Conservation (phyloP, 2,888 invertebrate genomes). For the Spodoptera exigua region DNA sequence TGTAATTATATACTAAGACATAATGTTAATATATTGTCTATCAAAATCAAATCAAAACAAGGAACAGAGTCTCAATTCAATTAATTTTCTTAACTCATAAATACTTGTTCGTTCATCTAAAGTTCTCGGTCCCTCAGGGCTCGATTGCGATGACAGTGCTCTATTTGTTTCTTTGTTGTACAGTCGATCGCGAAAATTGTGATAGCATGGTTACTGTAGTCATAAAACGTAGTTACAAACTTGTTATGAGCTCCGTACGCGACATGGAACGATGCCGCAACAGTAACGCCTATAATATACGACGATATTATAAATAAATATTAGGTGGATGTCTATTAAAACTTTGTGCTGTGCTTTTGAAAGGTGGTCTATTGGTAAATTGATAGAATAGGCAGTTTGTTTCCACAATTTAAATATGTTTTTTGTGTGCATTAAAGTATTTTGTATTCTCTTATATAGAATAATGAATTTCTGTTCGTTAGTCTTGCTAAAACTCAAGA, state of each 20-base stretch:
- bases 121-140: constrained; percentile 31
- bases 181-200: constrained; percentile 51
- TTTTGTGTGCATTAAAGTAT: too few species aligned
- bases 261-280: constrained; percentile 14
- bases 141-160: constrained; percentile 32
- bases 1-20: too few species aligned
- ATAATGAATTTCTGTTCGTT: too few species aligned
- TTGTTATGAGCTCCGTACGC: constrained; percentile 42
- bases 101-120: background rate
- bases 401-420: too few species aligned
- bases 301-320: constrained; percentile 29
- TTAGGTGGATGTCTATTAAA: background rate
- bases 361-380: background rate
- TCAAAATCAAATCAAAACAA: too few species aligned
- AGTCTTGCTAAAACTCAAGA: too few species aligned
- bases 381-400: background rate
- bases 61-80: too few species aligned
- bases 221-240: constrained; percentile 59
- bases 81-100: background rate
- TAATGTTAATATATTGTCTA: too few species aligned
- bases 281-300: constrained; percentile 22
- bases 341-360: background rate
- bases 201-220: constrained; percentile 46
- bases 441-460: too few species aligned
- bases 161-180: constrained; percentile 49